Evolutionary conservation across 2,113 vertebrate species (phyloP).

Genomic region (Datnioides undecimradiatus): DNA sequence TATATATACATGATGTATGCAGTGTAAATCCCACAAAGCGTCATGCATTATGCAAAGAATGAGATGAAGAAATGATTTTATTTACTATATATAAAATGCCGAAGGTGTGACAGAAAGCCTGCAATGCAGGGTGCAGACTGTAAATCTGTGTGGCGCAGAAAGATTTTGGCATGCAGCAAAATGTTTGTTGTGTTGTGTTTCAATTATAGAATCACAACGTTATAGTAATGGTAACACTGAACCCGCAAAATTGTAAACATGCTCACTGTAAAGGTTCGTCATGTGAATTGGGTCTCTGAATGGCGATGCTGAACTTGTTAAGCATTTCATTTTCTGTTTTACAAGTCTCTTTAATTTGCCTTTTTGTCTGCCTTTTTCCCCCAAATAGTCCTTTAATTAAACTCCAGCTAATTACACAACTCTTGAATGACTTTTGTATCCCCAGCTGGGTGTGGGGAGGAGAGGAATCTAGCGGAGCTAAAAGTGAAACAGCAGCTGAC

Average conservation of each 20-base stretch:
- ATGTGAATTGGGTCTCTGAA: conserved; percentile 62
- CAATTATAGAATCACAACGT: conserved; percentile 54
- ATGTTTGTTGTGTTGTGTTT: conserved; percentile 41
- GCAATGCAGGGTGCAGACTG: neutral
- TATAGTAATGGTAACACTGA: conserved; percentile 41
- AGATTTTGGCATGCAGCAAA: conserved; percentile 24
- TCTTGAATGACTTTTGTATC: conserved; percentile 70
- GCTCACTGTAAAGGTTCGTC: conserved; percentile 45
- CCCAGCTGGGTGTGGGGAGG: conserved; percentile 56
- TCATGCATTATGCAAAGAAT: neutral
- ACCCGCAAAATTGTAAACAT: conserved; percentile 49
- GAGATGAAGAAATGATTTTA: neutral
- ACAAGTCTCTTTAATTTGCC: conserved; percentile 80
- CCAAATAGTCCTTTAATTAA: conserved; percentile 82
- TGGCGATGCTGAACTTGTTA: conserved; percentile 75
- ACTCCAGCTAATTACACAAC: conserved; percentile 79
- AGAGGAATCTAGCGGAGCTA: conserved; percentile 65
- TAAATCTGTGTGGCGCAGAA: neutral
- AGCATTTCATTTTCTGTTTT: conserved; percentile 81
- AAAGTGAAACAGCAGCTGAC: conserved; percentile 77
- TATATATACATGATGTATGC: neutral
- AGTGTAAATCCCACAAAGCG: neutral
- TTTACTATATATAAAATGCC: neutral
- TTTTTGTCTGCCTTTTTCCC: conserved; percentile 68
- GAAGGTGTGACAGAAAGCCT: neutral